Evolutionary conservation across 2,797 vertebrate species (phyloP), one percentile per base, ranked within the genome.

Genomic region (Acrossocheilus fasciatus): DNA sequence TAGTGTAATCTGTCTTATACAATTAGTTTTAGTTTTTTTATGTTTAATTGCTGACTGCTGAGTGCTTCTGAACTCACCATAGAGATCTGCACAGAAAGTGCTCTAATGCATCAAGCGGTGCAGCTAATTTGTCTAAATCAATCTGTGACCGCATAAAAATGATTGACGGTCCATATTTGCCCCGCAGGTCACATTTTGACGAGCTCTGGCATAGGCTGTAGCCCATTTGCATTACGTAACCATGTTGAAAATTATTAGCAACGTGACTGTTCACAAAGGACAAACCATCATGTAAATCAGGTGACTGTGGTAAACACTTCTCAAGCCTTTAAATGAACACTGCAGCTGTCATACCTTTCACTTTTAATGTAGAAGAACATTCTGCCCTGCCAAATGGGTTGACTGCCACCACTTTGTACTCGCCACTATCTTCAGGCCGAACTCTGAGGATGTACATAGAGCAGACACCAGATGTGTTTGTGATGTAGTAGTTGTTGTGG

Each of bases 381-480:
- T 93, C 92, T 0, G 95, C 97, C 84, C 88, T 92, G 69, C 97
- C 97, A 8, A 94, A 81, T 0, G 88, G 84, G 89, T 98, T 98
- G 84, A 95, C 92, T 0, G 97, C 97, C 50, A 97, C 94, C 2
- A 95, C 95, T 91, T 93, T 95, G 73, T 98, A 98, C 82, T 95
- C 92, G 0, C 97, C 97, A 0, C 93, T 90, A 76, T 98, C 96
- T 4, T 85, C 80, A 0, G 88, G 74, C 2, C 89, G 83, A 64
- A 97, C 97, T 39, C 94, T 90, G 11, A 95, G 91, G 88, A 98
- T 93, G 74, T 96, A 89, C 82, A 98, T 92, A 70, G 96, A 98
- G 93, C 97, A 98, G 73, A 98, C 94, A 0, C 97, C 97, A 4
- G 94, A 94, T 15, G 94, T 81, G 6, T 98, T 97, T 0, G 94